These are phyloP conservation scores for Corythornis madagascariensis DNA, from an alignment of 2,113 vertebrate genomes.

Conservation along the genomic window DNA sequence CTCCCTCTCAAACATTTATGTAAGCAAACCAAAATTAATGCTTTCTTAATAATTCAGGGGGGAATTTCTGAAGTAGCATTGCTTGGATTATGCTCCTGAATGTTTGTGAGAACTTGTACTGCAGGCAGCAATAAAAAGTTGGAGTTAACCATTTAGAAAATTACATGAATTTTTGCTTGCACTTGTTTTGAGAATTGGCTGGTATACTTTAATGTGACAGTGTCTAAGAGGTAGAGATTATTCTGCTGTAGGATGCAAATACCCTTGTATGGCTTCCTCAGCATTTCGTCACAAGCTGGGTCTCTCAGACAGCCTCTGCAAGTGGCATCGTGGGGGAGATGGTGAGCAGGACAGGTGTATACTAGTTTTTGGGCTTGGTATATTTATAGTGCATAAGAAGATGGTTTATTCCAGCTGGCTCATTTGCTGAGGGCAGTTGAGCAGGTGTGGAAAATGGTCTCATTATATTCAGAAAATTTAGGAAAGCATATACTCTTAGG, in stretches of 20 bases:
- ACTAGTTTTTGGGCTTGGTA: not conserved
- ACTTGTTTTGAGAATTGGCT: not conserved
- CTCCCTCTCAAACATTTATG: not conserved
- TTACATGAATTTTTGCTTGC: not conserved
- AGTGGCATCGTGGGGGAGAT: fast-evolving
- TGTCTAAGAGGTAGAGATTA: not conserved
- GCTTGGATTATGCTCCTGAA: not conserved
- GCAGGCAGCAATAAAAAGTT: not conserved
- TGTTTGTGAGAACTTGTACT: not conserved
- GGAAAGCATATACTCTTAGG: not conserved
- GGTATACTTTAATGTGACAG: not conserved
- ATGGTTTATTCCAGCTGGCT: not conserved
- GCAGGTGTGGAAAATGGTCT: not conserved
- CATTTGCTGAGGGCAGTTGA: not conserved
- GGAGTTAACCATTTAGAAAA: not conserved
- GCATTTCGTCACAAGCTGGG: not conserved
- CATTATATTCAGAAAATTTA: not conserved
- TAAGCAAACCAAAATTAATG: not conserved
- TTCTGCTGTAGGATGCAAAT: not conserved
- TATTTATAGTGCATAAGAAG: not conserved
- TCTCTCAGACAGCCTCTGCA: not conserved
- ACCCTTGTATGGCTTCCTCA: not conserved
- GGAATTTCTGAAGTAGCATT: not conserved
- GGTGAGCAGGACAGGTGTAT: not conserved
- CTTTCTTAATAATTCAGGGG: not conserved